These are phyloP conservation scores for Andrena minutula DNA, from an alignment of 2,888 invertebrate genomes.

Conservation along the genomic window DNA sequence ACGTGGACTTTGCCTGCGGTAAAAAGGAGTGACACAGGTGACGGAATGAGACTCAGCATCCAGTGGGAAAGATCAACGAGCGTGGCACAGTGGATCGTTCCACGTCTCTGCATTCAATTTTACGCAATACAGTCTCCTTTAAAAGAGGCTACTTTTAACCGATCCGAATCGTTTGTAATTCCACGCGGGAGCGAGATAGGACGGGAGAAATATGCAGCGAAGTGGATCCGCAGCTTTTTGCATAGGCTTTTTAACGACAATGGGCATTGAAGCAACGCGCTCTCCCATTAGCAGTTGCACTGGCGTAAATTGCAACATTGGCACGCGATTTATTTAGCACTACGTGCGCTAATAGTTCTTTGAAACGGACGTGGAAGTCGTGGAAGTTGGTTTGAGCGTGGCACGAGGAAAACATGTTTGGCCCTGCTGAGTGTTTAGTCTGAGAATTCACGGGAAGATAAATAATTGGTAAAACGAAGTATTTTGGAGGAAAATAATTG, in stretches of 20 bases:
- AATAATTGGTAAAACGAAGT: no score
- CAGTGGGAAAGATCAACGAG: slow-evolving; percentile 13
- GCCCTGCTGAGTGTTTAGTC: no score
- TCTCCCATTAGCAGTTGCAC: not conserved
- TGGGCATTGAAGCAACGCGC: not conserved
- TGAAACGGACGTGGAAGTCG: not conserved
- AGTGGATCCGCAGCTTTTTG: not conserved
- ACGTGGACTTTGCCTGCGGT: not conserved
- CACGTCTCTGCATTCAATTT: not conserved
- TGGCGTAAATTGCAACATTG: slow-evolving; percentile 1
- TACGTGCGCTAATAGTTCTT: not conserved
- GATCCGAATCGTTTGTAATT: not conserved
- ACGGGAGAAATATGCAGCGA: not conserved
- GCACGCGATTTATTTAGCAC: no score
- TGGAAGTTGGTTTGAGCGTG: not conserved
- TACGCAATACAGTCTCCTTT: not conserved
- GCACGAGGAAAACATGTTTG: no score
- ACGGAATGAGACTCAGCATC: not conserved
- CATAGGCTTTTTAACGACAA: not conserved
- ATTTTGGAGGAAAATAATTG: no score
- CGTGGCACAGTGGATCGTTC: not conserved
- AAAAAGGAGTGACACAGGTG: not conserved
- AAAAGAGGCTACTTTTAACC: not conserved
- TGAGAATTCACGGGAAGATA: no score
- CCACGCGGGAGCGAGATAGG: no score